These are phyloP conservation scores for Lycopodina hypogea DNA, from an alignment of 37 sponge, comb jelly and placozoan genomes.

Conservation along the genomic window DNA sequence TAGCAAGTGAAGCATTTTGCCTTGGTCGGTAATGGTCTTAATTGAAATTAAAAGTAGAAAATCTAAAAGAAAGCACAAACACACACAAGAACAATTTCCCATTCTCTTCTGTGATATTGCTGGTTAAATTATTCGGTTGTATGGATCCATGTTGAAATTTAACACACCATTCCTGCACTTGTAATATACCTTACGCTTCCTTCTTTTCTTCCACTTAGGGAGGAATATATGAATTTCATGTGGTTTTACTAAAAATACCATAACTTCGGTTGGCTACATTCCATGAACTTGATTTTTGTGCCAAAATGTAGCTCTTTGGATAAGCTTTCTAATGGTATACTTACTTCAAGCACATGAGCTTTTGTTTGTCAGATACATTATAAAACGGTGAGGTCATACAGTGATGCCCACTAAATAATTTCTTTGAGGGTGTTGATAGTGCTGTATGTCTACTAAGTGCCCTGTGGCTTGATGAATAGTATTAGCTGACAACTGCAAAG, in stretches of 20 bases:
- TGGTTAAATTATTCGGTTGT: no score
- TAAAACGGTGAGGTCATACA: neutral
- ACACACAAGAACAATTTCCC: no score
- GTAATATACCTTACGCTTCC: no score
- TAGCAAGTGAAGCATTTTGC: no score
- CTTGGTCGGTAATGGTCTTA: no score
- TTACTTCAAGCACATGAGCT: neutral
- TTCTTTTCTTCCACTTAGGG: neutral
- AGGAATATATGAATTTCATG: neutral
- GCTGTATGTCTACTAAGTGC: slow-evolving; percentile 5
- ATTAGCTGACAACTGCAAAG: neutral
- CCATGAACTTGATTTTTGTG: slow-evolving; percentile 2
- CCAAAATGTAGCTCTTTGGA: no score
- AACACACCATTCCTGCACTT: no score
- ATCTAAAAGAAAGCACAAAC: no score
- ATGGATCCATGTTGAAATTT: no score
- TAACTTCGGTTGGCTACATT: neutral
- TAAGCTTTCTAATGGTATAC: no score
- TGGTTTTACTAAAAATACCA: slow-evolving; percentile 5
- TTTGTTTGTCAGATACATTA: slow-evolving; percentile 4
- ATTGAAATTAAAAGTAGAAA: no score
- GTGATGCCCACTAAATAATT: slow-evolving; percentile 3
- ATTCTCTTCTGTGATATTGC: no score
- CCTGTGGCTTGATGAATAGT: slow-evolving; percentile 6
- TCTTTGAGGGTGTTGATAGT: slow-evolving; percentile 3